phyloP scores from a whole-genome alignment of 2,113 vertebrate species.

The Amazona guildingii region DNA sequence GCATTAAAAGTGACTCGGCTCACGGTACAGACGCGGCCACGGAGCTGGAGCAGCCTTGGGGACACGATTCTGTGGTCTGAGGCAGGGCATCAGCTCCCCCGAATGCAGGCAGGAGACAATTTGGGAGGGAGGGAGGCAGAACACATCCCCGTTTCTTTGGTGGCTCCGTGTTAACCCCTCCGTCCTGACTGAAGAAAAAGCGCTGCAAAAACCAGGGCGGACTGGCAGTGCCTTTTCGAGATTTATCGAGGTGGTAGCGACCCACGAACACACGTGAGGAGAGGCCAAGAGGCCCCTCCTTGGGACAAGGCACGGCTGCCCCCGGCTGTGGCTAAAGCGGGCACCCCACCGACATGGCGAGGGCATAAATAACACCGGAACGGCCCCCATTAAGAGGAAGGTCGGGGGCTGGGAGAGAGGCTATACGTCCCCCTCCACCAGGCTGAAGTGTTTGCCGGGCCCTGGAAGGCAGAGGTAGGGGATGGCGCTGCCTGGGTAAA shows the following conservation, averaged over 20 bases:
- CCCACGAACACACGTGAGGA: not conserved
- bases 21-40: not conserved
- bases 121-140: not conserved
- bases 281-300: not conserved
- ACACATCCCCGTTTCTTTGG: slow-evolving; percentile 5
- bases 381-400: not conserved
- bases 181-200: not conserved
- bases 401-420: not conserved
- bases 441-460: slow-evolving; percentile 83
- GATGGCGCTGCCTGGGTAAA: slow-evolving; percentile 80
- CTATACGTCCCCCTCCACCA: slow-evolving; percentile 85
- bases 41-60: not conserved
- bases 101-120: not conserved
- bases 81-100: not conserved
- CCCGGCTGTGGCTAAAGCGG: not conserved
- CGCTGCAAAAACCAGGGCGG: not conserved
- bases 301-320: not conserved
- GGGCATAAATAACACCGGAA: not conserved
- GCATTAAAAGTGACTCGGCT: not conserved
- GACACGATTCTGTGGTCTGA: not conserved
- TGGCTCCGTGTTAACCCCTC: not conserved
- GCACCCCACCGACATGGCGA: not conserved
- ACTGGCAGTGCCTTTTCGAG: not conserved
- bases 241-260: not conserved
- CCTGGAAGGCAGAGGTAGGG: slow-evolving; percentile 86